Evolutionary conservation across 2,888 invertebrate genomes (phyloP), one percentile per base, ranked within the genome.

Genomic region (Hemaris fuciformis): DNA sequence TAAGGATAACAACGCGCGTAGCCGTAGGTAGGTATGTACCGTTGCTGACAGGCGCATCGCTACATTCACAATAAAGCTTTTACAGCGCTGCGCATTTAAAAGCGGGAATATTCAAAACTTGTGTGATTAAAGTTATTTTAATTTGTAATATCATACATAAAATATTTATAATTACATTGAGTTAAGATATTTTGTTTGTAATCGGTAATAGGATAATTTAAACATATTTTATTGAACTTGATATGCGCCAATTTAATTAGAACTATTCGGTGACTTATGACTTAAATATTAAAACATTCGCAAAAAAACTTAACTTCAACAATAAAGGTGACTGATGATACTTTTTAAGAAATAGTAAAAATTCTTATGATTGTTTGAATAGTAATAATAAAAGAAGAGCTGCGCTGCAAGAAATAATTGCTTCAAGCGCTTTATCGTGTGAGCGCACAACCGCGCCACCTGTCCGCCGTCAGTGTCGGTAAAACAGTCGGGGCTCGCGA

Each of bases 401-500:
- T 53, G 10, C 10, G 53, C 18, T 10, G 5, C 10, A 31, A 15
- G 10, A 1, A 53, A 53, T 18, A 31, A 31, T 25, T 34, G 72
- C 74, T 72, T 64, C 5, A 76, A 78, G 72, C 74, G 73, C 73
- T 71, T 60, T 38, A 10, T 59, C 31, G 27, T 59, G 61, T 62
- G 63, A 57, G 48, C 58, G 63, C 65, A 15, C 64, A 67, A 78
- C 76, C 80, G 77, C 84, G 83, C 84, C 87, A 89, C 89, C 89
- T 89, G 87, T 88, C 85, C 79, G 75, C 69, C 62, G 69, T 61
- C 66, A 15, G 63, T 66, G 80, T 83, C 83, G 84, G 75, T 69
- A 76, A 72, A 81, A 66, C 78, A 76, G 81, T 42, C 42, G 18
- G 64, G 63, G 62, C 53, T 58, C 59, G 58, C 61, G 61, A 53